Evolutionary conservation across 2,797 vertebrate genomes (phyloP).

Genomic region (Heliangelus exortis): DNA sequence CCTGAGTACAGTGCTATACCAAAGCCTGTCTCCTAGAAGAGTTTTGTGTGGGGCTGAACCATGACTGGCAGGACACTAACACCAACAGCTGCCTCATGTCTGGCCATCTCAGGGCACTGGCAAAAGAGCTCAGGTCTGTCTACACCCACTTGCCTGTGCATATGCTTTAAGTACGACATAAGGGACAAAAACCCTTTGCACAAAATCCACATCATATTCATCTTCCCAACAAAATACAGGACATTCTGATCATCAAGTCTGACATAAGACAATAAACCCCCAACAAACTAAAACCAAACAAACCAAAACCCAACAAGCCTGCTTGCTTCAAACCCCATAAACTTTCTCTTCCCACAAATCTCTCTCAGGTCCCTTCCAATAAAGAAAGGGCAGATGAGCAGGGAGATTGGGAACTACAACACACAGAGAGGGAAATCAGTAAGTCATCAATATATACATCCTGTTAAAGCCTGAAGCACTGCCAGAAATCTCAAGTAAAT

Average conservation of each 20-base stretch:
- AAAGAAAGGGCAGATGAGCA: neutral
- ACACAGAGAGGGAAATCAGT: neutral
- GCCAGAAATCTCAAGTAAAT: conserved; percentile 35
- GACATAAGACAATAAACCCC: neutral
- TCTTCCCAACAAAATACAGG: rapidly evolving
- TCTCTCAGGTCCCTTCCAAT: neutral
- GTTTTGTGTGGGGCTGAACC: rapidly evolving
- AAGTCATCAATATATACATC: conserved; percentile 40
- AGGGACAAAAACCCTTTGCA: neutral
- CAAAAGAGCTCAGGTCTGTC: neutral
- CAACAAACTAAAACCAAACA: too few species aligned
- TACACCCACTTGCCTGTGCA: neutral
- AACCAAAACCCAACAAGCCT: too few species aligned
- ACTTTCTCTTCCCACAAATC: neutral
- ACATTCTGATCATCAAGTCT: neutral
- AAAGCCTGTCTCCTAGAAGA: neutral
- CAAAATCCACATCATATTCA: rapidly evolving
- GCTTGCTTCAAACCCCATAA: neutral
- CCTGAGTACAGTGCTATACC: neutral
- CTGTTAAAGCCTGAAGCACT: conserved; percentile 21
- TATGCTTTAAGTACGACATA: neutral
- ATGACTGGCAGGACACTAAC: neutral
- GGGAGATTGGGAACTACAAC: neutral
- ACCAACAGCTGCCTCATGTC: conserved; percentile 40
- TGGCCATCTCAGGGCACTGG: conserved; percentile 10